phyloP scores from a whole-genome alignment of 2,113 vertebrate species.

The Monarcha castaneiventris region DNA sequence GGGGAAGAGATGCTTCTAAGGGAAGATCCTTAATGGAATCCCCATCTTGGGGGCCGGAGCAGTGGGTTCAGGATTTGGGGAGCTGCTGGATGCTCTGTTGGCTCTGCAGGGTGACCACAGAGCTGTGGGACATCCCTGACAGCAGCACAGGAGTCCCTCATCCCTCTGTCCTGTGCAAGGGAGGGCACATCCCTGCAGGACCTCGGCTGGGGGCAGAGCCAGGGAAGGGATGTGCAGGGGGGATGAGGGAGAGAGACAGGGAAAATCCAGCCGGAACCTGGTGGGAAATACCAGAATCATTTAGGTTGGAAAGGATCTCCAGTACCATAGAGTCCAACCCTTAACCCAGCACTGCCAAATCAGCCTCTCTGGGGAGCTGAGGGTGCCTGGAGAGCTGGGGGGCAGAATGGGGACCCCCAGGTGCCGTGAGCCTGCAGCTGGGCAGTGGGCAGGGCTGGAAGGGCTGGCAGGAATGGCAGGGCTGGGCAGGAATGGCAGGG shows the following conservation, averaged over 20 bases:
- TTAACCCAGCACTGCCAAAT: not conserved
- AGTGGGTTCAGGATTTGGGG: not conserved
- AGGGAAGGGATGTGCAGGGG: not conserved
- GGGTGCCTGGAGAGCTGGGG: not conserved
- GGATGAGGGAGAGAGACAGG: not conserved
- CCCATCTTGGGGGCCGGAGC: fast-evolving
- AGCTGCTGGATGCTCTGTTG: fast-evolving
- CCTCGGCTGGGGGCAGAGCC: not conserved
- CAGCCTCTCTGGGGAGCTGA: not conserved
- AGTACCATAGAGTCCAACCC: fast-evolving
- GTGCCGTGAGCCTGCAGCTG: not conserved
- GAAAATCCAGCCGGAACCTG: not conserved
- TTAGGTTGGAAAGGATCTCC: not conserved
- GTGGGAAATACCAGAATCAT: not conserved
- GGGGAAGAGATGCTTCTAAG: not conserved
- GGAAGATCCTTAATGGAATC: not conserved
- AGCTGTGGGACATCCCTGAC: not conserved
- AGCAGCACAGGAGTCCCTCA: too few relatives aligned
- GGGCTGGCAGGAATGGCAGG: not conserved
- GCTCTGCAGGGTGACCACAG: not conserved
- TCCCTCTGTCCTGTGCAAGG: fast-evolving
- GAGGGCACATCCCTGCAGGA: not conserved
- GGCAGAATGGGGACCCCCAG: not conserved
- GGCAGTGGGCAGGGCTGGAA: not conserved
- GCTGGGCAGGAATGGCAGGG: not conserved